Percentiles rank a stretch among this genome's conserved stretches.
These are phyloP conservation scores for Peromyscus maniculatus DNA, from an alignment of 2,113 vertebrate species.

Conservation along the genomic window DNA sequence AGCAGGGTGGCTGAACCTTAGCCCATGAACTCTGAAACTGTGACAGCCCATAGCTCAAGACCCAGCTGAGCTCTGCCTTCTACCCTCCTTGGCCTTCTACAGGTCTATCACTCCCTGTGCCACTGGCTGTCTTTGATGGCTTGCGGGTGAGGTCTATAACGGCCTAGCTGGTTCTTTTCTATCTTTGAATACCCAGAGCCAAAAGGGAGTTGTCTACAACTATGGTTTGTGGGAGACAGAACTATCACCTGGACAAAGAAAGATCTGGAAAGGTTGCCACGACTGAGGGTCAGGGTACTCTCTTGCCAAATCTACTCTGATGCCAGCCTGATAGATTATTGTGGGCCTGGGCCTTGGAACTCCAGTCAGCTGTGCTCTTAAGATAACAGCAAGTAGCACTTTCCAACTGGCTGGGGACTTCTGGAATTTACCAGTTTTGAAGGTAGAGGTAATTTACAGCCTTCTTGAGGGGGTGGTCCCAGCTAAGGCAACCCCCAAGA, in stretches of 20 bases:
- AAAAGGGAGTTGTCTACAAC: not conserved
- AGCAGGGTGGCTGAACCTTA: fast-evolving
- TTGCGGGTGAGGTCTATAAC: not conserved
- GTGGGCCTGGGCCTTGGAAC: not conserved
- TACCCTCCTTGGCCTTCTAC: not conserved
- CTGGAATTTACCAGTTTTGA: too few species aligned
- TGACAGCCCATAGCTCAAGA: not conserved
- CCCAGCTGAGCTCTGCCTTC: not conserved
- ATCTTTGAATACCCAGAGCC: not conserved
- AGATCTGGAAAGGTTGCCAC: not conserved
- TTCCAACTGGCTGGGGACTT: not conserved
- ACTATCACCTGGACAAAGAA: not conserved
- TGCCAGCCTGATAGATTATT: not conserved
- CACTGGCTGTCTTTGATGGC: not conserved
- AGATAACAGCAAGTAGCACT: not conserved
- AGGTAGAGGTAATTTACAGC: not conserved
- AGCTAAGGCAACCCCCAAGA: not conserved
- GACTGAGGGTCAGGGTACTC: fast-evolving
- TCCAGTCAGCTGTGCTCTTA: not conserved
- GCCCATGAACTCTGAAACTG: not conserved
- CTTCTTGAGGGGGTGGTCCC: not conserved
- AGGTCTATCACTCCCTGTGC: fast-evolving
- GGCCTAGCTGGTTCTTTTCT: not conserved
- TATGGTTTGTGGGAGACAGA: not conserved
- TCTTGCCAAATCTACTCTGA: not conserved